Evolutionary conservation across 2,113 vertebrate genomes (phyloP), one percentile per base, ranked within the genome.

Genomic region (Desmodus rotundus): DNA sequence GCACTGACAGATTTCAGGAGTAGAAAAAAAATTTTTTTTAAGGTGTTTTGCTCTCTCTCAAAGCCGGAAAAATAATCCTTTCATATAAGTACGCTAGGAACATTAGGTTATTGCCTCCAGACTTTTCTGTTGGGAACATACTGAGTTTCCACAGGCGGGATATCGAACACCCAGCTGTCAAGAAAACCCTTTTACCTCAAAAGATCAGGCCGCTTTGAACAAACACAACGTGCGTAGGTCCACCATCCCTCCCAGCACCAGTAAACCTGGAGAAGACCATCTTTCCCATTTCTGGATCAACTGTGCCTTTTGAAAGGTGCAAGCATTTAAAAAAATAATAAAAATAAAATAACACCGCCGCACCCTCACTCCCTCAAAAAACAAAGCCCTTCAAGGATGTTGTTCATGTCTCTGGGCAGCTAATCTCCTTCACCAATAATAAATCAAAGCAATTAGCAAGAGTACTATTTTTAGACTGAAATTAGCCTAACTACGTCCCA

Each of bases 1-100:
- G 67, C 94, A 89, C 58, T 2, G 77, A 96, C 38, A 73, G 87
- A 94, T 82, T 96, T 89, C 41, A 87, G 11, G 73, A 83, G 70
- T 50, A 76, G 19, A 41, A 24, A 58, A 58, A 58, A 24, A 96
- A 84, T 92, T 63, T 41, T 5, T 58, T 61, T 12, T 97, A 97
- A 96, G 65, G 36, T 15, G 50, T 86, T 96, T 87, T 89, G 33
- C 50, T 70, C 4, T 94, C 4, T 94, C 52, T n/a, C 74, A 88
- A 96, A 97, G 87, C 38, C 74, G 82, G 43, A 93, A 97, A 97
- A 97, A 95, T 78, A 96, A 97, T 94, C 63, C 65, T 72, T 80
- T 11, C 52, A 96, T 4, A 85, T 81, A 94, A 20, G 26, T 56
- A 94, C 84, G 5, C 72, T 1, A 1, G 93, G 56, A 93, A 89